Percentiles rank a stretch among this genome's conserved stretches.
Conservation (phyloP, 2,888 invertebrate genomes). For the Thysanoteuthis rhombus region DNA sequence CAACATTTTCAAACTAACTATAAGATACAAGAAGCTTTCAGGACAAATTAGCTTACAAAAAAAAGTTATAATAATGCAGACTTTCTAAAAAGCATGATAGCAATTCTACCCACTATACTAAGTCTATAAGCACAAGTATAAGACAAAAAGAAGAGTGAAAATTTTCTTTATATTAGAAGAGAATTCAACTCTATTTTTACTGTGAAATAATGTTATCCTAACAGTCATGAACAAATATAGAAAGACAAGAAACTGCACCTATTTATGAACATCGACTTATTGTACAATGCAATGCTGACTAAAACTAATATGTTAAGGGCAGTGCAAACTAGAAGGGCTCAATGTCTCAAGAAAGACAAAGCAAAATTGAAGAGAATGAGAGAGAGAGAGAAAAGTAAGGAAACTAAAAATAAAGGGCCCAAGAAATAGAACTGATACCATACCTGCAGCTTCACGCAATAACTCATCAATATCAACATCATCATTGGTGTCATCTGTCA, state of each 20-base stretch:
- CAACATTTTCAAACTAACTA: background rate
- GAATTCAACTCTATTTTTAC: background rate
- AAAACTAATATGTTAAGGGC: background rate
- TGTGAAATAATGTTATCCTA: background rate
- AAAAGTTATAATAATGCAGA: background rate
- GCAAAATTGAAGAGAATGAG: background rate
- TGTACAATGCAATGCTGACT: background rate
- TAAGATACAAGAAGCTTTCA: background rate
- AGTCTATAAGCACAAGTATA: background rate
- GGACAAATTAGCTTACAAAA: too few relatives aligned
- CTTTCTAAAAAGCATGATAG: background rate
- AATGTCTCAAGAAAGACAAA: background rate
- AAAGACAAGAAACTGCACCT: background rate
- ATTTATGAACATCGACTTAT: background rate
- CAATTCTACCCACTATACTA: background rate
- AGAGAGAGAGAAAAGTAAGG: background rate
- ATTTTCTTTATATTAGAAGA: background rate
- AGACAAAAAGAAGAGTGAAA: background rate
- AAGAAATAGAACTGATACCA: constrained; percentile 24
- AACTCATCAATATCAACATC: constrained; percentile 28
- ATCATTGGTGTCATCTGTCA: constrained; percentile 41
- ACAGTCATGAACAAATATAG: background rate
- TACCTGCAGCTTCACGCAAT: constrained; percentile 29
- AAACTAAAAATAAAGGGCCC: background rate
- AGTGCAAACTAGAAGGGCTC: background rate